phyloP scores from a whole-genome alignment of 2,113 vertebrate genomes.

The Pimephales promelas region DNA sequence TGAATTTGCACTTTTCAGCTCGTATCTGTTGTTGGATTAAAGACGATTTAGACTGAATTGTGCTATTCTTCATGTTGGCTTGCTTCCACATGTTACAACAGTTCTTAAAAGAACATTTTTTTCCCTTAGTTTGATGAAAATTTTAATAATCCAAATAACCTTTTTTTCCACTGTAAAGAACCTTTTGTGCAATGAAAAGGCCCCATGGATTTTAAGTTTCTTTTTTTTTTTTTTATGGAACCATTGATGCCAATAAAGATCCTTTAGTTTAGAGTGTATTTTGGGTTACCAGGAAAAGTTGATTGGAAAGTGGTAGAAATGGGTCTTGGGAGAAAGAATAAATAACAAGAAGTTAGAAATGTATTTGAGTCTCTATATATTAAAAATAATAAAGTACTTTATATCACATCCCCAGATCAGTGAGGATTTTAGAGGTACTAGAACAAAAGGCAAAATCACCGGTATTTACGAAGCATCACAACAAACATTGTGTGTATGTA shows the following conservation, averaged over 20 bases:
- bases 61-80: too few relatives aligned
- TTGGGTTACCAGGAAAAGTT: background rate
- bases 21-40: too few relatives aligned
- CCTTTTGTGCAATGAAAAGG: too few relatives aligned
- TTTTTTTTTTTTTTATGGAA: too few relatives aligned
- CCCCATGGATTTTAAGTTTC: too few relatives aligned
- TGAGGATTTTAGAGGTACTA: background rate
- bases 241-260: too few relatives aligned
- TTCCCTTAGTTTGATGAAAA: too few relatives aligned
- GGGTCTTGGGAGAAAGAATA: background rate
- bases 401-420: background rate
- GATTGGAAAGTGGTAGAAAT: background rate
- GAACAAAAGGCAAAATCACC: background rate
- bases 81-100: too few relatives aligned
- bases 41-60: too few relatives aligned
- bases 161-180: too few relatives aligned
- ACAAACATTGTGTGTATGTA: background rate
- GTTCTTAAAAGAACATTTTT: too few relatives aligned
- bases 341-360: background rate
- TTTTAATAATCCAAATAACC: too few relatives aligned
- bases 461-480: background rate
- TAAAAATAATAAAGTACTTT: background rate
- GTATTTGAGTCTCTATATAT: background rate
- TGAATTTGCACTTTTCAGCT: slow-evolving; percentile 1
- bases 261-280: background rate